phyloP scores from a whole-genome alignment of 1,140 invertebrate species.

The Diorhabda elongata region DNA sequence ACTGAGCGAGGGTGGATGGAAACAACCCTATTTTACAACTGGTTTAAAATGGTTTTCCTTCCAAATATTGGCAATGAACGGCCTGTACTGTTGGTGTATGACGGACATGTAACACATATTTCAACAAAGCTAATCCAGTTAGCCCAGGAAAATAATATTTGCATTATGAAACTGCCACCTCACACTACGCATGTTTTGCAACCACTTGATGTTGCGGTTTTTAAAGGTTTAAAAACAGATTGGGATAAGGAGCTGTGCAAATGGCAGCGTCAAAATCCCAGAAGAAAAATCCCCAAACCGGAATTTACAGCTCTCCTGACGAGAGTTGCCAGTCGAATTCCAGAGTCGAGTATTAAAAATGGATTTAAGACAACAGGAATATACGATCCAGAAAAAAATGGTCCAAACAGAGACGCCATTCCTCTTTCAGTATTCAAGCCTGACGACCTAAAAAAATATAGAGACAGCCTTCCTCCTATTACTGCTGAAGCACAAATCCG shows the following conservation, averaged over 20 bases:
- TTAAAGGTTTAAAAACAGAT: slow-evolving; percentile 37
- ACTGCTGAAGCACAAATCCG: background rate
- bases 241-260: slow-evolving; percentile 26
- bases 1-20: slow-evolving; percentile 1
- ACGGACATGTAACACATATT: slow-evolving; percentile 6
- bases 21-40: background rate
- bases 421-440: background rate
- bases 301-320: slow-evolving; percentile 3
- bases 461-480: background rate
- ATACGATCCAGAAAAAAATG: background rate
- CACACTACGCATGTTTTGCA: slow-evolving; percentile 39
- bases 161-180: slow-evolving; percentile 31
- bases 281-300: slow-evolving; percentile 7
- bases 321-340: background rate
- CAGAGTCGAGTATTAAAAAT: background rate
- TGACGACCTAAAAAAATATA: slow-evolving; percentile 1
- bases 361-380: background rate
- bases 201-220: slow-evolving; percentile 37
- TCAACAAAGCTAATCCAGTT: background rate
- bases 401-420: background rate
- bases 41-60: background rate
- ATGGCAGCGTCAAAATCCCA: slow-evolving; percentile 8
- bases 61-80: background rate
- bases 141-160: slow-evolving; percentile 21
- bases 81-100: background rate